phyloP scores from a whole-genome alignment of 2,888 invertebrate genomes.

The Habrosyne pyritoides region DNA sequence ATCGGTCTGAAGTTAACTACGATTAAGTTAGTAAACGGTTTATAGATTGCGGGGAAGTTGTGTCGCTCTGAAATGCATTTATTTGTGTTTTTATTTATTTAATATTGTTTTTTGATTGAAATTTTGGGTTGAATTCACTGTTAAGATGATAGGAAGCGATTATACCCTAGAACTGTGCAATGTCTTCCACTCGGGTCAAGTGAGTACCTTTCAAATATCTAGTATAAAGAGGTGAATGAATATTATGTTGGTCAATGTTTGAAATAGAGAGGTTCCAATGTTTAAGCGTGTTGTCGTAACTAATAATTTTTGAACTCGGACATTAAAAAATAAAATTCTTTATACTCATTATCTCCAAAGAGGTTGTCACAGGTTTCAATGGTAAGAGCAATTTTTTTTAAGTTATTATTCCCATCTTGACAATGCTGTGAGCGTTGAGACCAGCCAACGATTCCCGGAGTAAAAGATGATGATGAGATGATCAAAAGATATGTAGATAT shows the following conservation, averaged over 20 bases:
- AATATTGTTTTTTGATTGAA: conserved; percentile 24
- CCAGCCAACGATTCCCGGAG: too few relatives aligned
- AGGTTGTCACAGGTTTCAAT: too few relatives aligned
- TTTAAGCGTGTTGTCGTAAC: too few relatives aligned
- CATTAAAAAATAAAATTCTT: too few relatives aligned
- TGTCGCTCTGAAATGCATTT: conserved; percentile 43
- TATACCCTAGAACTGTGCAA: conserved; percentile 94
- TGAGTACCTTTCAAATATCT: conserved; percentile 67
- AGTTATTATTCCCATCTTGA: too few relatives aligned
- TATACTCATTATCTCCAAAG: too few relatives aligned
- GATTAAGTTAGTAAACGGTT: conserved; percentile 53
- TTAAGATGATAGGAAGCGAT: conserved; percentile 90
- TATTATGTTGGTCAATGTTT: not conserved
- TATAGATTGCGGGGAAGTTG: conserved; percentile 41
- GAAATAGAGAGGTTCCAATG: too few relatives aligned
- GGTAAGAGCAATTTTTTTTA: too few relatives aligned
- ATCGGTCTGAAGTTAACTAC: conserved; percentile 62
- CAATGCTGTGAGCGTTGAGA: too few relatives aligned
- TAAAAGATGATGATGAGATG: too few relatives aligned
- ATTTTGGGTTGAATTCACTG: conserved; percentile 12
- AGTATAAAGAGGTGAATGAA: not conserved
- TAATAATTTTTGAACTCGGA: too few relatives aligned
- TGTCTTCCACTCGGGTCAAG: conserved; percentile 95
- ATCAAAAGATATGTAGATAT: too few relatives aligned
- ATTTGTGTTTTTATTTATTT: conserved; percentile 34